Base-by-base conservation (phyloP, 1,140 invertebrate species). In the Cylas formicarius region DNA sequence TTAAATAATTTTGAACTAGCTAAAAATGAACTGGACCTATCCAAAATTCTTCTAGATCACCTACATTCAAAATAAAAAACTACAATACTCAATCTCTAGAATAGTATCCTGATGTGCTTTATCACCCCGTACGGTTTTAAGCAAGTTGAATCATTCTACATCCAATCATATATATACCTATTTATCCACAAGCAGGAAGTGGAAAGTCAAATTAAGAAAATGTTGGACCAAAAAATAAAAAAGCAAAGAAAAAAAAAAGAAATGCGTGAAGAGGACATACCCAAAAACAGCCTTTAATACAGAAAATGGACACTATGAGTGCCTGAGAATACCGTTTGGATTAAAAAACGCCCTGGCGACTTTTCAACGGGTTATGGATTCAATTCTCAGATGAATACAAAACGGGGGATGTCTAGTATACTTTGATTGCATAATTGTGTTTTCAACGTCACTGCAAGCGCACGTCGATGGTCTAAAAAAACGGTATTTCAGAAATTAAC, bases 291-390 rank as follows among this genome's bases (percentile, higher is more conserved):
- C 57, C 1, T 69, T 67, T 23, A 29, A 13, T 10, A 53, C 50
- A 2, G 56, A 55, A 19, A 53, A 55, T 21, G 64, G 62, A 6
- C 59, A 62, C 35, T 67, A 55, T 24, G 52, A 64, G 41, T 67
- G 55, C 35, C 9, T 32, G 10, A 34, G 54, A 21, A 54, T 68
- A 47, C 57, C 58, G 5, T 66, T 67, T 36, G 66, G 65, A n/a
- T 28, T 68, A 10, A 61, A 61, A 45, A 63, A 61, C 36, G 58
- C 64, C 11, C 62, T 56, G 2, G 48, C 57, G 3, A 66, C 60
- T n/a, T 69, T 72, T 48, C 62, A 70, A 52, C 43, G 65, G 31
- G 47, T 59, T 5, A 63, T 71, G 57, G 57, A 71, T 42, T n/a
- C n/a, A n/a, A n/a, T n/a, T n/a, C n/a, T n/a, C n/a, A n/a, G n/a